These are phyloP conservation scores for Schizopygopsis malacanthus DNA, from an alignment of 2,797 vertebrate genomes.

Conservation along the genomic window DNA sequence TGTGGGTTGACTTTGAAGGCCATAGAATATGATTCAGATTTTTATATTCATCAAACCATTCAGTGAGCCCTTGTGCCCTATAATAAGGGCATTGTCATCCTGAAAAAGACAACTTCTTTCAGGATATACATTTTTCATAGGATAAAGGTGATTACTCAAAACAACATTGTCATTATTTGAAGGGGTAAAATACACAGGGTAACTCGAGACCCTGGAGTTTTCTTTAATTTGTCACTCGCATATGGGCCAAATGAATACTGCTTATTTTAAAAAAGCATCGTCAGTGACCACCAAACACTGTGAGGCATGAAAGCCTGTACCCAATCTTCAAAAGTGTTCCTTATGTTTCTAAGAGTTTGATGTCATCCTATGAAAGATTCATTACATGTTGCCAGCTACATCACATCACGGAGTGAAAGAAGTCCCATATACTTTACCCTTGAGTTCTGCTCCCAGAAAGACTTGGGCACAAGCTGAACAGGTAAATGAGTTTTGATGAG, in stretches of 20 bases:
- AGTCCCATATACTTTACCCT: conserved; percentile 62
- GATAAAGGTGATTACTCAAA: neutral
- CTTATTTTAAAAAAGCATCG: too few relatives aligned
- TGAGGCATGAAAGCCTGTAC: too few relatives aligned
- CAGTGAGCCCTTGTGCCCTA: neutral
- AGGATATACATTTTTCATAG: neutral
- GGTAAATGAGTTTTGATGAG: conserved; percentile 80
- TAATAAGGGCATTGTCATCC: neutral
- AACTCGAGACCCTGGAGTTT: neutral
- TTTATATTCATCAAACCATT: neutral
- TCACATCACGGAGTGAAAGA: neutral
- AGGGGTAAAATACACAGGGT: neutral
- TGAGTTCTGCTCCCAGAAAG: conserved; percentile 76
- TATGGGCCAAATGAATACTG: neutral
- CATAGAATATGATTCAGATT: neutral
- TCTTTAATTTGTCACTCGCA: neutral
- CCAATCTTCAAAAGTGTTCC: too few relatives aligned
- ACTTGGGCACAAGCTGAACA: conserved; percentile 75
- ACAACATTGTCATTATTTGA: neutral
- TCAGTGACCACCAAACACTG: too few relatives aligned
- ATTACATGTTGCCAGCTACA: neutral
- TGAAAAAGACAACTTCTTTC: neutral
- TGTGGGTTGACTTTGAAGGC: neutral
- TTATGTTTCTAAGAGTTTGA: conserved; percentile 1
- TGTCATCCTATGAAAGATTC: neutral